Base-by-base conservation (phyloP, 2,888 invertebrate genomes). In the Aleiodes testaceus region DNA sequence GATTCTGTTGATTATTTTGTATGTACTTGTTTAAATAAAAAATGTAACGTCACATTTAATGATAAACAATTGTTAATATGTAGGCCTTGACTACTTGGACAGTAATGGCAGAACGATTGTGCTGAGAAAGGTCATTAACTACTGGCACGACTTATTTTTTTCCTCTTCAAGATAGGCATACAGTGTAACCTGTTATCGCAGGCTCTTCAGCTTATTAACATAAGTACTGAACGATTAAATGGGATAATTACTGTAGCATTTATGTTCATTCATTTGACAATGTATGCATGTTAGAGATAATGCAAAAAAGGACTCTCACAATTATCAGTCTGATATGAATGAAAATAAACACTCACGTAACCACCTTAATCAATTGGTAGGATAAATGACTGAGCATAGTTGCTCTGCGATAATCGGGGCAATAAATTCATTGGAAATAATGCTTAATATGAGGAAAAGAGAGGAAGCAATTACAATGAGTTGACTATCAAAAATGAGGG, bases 401-500 rank as follows among this genome's bases (percentile, higher is more conserved):
- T 44, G 18, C n/a, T 26, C 44, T 49, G 42, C 12, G 42, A 44
- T 55, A 9, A 16, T 44, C 11, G 16, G 67, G 1, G 45, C 47
- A 26, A 18, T 26, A 22, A 53, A 20, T 22, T 53, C 12, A 12
- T 9, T 11, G 22, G 18, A 53, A 22, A 53, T n/a, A 30, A 30
- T 50, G 36, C 16, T 64, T 53, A 63, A 47, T 63, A 63, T 30
- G 16, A 36, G n/a, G 45, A 44, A 55, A 26, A 30, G 47, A 30
- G 47, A 53, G 53, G 55, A 47, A 52, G 52, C 67, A 55, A 67
- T 55, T 45, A 67, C 30, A 67, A 45, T 52, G 7, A 22, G 44
- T 36, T 49, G 1, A 14, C 49, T 66, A 53, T 66, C 55, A 36
- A 16, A 30, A 55, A 47, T 16, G 52, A 59, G 16, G 26, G 42